Base-by-base conservation (phyloP, 2,113 vertebrate genomes). In the Phodopus roborovskii region DNA sequence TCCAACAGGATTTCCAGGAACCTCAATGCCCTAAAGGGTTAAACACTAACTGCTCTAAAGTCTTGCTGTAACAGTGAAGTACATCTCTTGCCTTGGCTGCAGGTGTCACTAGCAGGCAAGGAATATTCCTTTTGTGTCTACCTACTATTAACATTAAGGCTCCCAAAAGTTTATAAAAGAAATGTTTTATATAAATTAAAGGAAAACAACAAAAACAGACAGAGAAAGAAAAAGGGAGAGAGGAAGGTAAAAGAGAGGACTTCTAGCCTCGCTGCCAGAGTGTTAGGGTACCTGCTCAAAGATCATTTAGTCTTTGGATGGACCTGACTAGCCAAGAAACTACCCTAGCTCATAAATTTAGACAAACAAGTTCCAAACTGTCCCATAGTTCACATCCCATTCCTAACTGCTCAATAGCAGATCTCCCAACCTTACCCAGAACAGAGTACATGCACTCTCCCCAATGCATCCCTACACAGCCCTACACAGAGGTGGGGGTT, bases 21-120 rank as follows among this genome's bases (percentile, higher is more conserved):
- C 77, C 56, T 75, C 60, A 22, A 6, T 71, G 56, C 81, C 73
- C 74, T 96, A 73, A 94, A 95, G 97, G 81, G 92, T 95, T 97
- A 97, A 96, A 58, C 33, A 91, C 70, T 77, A 93, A 96, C n/a
- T 77, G 60, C 82, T 97, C 62, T 71, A 30, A 82, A 93, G 78
- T 60, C 90, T 68, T 71, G 56, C 53, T 36, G 9, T 91, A 92
- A 96, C 75, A 83, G 7, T 3, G 88, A 97, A 97, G 88, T 90
- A 39, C 79, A 92, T 90, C 79, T 93, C 95, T 90, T 71, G 92
- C 71, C 93, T 92, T 84, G 95, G 92, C 74, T 94, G 50, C 64
- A 71, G 94, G 89, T 95, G 60, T 97, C 89, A 94, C 48, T 91
- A 95, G 56, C 84, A 96, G 95, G 84, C 95, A 97, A 94, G n/a